Evolutionary conservation across 53 echinoderm and acorn worm genomes (phyloP), one percentile per base, ranked within the genome.

Genomic region (Holothuria scabra): DNA sequence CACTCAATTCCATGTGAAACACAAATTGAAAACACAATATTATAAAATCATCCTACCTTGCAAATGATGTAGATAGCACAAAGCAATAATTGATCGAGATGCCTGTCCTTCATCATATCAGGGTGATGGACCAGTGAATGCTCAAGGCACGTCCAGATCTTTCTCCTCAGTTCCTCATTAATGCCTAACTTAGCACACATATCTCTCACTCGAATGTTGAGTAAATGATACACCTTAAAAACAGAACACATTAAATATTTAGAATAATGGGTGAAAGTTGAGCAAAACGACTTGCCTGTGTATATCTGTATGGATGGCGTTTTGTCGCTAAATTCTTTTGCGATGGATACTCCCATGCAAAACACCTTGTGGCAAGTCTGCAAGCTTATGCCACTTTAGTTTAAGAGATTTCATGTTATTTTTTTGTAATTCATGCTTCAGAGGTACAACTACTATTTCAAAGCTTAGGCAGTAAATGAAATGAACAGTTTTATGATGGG

Each of bases 91-190:
- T 99, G 99, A 37, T 99, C 99, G 0, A 99, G 74, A 44, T 99
- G 94, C 32, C 99, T 72, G 30, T 99, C 94, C 61, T 64, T 92
- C 99, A 97, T 97, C 69, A 99, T 62, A 59, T 94, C 88, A 13
- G 91, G 83, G 31, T 91, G 92, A 46, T 94, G 84, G 69, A 95
- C 93, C 35, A 99, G 46, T 28, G 95, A 92, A 67, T 93, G 89
- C 83, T 95, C 99, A 64, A 99, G 80, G 79, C 99, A 99, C 10
- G 99, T 99, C 99, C 99, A 99, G 32, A 95, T 93, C 93, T 95
- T 99, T 12, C 99, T 86, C 19, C 95, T 84, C n/a, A 99, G 82
- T 56, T 93, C 93, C 48, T 99, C 99, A 1, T 59, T 72, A 60
- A 99, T 86, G 48, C 87, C 88, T 4, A 99, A 85, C 70, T 89